phyloP scores from a whole-genome alignment of 2,797 vertebrate species.

The Oceanodroma leucorhoa region DNA sequence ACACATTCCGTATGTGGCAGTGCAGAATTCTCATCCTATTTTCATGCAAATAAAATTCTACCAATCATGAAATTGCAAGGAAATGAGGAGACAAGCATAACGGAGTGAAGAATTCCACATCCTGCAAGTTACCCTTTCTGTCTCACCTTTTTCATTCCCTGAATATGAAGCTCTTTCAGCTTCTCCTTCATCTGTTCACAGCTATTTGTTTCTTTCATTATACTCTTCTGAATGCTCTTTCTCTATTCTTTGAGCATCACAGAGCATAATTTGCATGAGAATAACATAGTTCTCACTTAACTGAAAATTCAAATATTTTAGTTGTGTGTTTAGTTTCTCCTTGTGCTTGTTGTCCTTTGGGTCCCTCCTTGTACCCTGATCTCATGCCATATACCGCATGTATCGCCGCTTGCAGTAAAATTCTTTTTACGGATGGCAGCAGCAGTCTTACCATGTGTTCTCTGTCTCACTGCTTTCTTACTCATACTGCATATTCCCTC shows the following conservation, averaged over 20 bases:
- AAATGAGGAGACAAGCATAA: conserved; percentile 62
- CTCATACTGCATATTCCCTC: not conserved
- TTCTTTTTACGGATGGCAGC: not conserved
- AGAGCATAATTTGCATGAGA: conserved; percentile 53
- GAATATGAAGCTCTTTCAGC: conserved; percentile 39
- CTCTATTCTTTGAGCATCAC: conserved; percentile 39
- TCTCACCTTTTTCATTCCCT: conserved; percentile 53
- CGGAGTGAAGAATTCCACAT: conserved; percentile 47
- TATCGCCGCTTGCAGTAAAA: not conserved
- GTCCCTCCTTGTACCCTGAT: not conserved
- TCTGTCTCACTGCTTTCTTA: not conserved
- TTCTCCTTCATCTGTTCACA: conserved; percentile 52
- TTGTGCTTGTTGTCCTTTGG: not conserved
- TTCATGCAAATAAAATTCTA: conserved; percentile 63
- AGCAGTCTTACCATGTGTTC: not conserved
- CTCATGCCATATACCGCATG: not conserved
- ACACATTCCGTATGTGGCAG: not conserved
- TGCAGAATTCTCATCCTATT: conserved; percentile 45
- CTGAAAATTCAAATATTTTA: conserved; percentile 45
- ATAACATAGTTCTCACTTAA: conserved; percentile 22
- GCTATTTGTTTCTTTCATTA: conserved; percentile 61
- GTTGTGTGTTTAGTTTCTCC: not conserved
- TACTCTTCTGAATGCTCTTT: conserved; percentile 42
- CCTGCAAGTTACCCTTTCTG: conserved; percentile 39
- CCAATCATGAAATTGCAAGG: conserved; percentile 52